Conservation (phyloP, 2,113 vertebrate genomes). For the Odobenus rosmarus region DNA sequence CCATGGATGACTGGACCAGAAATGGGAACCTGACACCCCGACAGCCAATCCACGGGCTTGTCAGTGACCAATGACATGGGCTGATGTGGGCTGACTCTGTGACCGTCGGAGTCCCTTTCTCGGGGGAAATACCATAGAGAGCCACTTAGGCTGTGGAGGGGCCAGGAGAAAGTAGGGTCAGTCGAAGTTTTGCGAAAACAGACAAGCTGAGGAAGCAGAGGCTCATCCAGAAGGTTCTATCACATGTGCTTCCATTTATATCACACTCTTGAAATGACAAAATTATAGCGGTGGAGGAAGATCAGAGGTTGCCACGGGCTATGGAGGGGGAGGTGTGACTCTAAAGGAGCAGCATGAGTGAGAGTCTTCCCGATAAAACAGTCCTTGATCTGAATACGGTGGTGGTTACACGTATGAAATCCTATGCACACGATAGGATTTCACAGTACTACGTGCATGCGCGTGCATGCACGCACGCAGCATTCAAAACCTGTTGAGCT, state of each 20-base stretch:
- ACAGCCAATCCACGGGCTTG: not conserved
- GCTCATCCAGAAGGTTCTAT: fast-evolving
- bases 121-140: not conserved
- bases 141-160: too few species aligned
- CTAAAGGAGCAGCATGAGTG: not conserved
- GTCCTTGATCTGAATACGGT: not conserved
- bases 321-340: not conserved
- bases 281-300: fast-evolving
- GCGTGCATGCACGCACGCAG: fast-evolving
- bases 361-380: not conserved
- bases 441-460: not conserved
- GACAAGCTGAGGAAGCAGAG: too few species aligned
- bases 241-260: not conserved
- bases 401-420: not conserved
- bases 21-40: not conserved
- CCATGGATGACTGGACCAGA: not conserved
- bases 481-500: not conserved
- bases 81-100: not conserved
- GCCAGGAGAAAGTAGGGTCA: fast-evolving
- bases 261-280: not conserved
- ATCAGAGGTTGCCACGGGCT: fast-evolving
- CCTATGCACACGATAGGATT: fast-evolving
- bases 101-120: not conserved
- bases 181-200: not conserved
- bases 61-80: not conserved